phyloP scores from a whole-genome alignment of 2,888 invertebrate genomes.

The Coecobrya sp. region DNA sequence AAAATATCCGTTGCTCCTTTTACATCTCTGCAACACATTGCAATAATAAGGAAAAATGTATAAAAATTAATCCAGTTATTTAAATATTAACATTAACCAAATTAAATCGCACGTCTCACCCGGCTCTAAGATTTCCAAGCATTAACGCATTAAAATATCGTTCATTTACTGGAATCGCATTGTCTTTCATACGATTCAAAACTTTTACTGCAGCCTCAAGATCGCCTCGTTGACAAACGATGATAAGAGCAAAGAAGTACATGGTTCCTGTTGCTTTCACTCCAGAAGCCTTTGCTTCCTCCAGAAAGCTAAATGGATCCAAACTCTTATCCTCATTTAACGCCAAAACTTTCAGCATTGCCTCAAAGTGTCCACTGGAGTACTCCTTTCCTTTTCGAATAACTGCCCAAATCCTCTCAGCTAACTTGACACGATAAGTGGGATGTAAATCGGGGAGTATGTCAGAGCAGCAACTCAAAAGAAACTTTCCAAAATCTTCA shows the following conservation, averaged over 20 bases:
- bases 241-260: slow-evolving; percentile 74
- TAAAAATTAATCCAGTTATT: too few relatives aligned
- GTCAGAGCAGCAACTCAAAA: slow-evolving; percentile 76
- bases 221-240: slow-evolving; percentile 81
- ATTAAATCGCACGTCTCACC: slow-evolving; percentile 64
- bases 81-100: neutral
- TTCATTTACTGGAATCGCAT: slow-evolving; percentile 71
- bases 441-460: slow-evolving; percentile 62
- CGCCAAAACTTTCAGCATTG: slow-evolving; percentile 74
- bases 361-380: slow-evolving; percentile 64
- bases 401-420: slow-evolving; percentile 72
- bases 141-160: slow-evolving; percentile 81
- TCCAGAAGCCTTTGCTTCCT: slow-evolving; percentile 46
- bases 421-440: slow-evolving; percentile 33
- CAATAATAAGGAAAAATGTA: too few relatives aligned
- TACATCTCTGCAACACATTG: slow-evolving; percentile 80
- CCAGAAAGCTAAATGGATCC: slow-evolving; percentile 67
- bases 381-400: slow-evolving; percentile 59
- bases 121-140: slow-evolving; percentile 78
- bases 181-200: slow-evolving; percentile 76
- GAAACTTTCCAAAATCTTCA: slow-evolving; percentile 58
- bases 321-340: slow-evolving; percentile 66
- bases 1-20: slow-evolving; percentile 77
- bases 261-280: slow-evolving; percentile 52
- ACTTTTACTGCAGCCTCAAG: slow-evolving; percentile 68